Evolutionary conservation across 1,140 invertebrate genomes (phyloP), one percentile per base, ranked within the genome.

Genomic region (Plodia interpunctella): DNA sequence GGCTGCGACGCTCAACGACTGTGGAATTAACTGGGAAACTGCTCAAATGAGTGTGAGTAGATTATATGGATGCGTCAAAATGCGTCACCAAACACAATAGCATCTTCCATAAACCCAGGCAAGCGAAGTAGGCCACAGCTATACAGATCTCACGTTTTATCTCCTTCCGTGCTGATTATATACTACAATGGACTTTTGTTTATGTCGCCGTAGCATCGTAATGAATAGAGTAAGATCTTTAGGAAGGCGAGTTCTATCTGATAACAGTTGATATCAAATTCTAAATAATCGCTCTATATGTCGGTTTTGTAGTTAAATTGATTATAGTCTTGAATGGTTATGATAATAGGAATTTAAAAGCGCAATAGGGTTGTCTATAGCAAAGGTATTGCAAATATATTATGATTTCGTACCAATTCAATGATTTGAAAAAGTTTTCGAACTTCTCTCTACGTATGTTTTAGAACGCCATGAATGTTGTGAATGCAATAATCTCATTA

Each of bases 111-210:
- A 17, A 44, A 44, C 38, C 32, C 38, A 15, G 38, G 38, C 1
- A 15, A 44, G 38, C 13, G 2, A 44, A 44, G 13, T 44, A 17
- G 38, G 38, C 38, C 38, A 44, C 13, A 44, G 38, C 38, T 15
- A 44, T 44, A 44, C 38, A 15, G 13, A 44, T 44, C 38, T 15
- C 5, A 3, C 2, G 10, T n/a, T 44, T 44, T 44, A 44, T 44
- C 38, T 44, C 57, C 61, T 57, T 55, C 32, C 55, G 63, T 59
- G 49, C 66, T 59, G 74, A 76, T 78, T 76, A 76, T 72, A 68
- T 68, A 69, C 66, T 62, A 78, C 78, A 80, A 78, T 76, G 68
- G 67, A 71, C 70, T 72, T 76, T 80, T 71, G 72, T 72, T 70
- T 49, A 51, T 53, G 55, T 32, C 28, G n/a, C 5, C 38, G 38